These are phyloP conservation scores for Tenthredo notha DNA, from an alignment of 2,888 invertebrate genomes.

Conservation along the genomic window DNA sequence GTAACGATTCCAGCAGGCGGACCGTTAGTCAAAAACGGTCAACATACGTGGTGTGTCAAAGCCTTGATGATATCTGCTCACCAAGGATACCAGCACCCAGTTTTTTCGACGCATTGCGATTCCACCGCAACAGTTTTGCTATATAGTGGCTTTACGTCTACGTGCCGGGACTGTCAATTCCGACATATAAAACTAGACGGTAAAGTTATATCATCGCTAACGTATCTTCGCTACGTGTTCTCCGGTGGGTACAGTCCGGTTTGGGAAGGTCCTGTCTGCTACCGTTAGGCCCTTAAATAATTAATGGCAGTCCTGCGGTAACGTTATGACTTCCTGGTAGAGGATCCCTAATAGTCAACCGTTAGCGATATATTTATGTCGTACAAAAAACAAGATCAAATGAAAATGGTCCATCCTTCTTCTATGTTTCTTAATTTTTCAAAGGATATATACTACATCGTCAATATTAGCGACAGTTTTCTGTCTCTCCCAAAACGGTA, in stretches of 20 bases:
- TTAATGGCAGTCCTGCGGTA: slow-evolving; percentile 66
- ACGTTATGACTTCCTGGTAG: slow-evolving; percentile 46
- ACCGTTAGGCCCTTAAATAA: slow-evolving; percentile 62
- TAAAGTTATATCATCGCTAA: slow-evolving; percentile 74
- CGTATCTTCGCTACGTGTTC: slow-evolving; percentile 77
- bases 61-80: slow-evolving; percentile 19
- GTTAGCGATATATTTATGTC: slow-evolving; percentile 17
- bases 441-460: background rate
- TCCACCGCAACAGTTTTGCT: slow-evolving; percentile 24
- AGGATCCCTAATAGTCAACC: slow-evolving; percentile 42
- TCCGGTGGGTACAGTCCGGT: slow-evolving; percentile 29
- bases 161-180: slow-evolving; percentile 77
- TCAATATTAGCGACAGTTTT: background rate
- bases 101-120: slow-evolving; percentile 48
- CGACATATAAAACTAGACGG: slow-evolving; percentile 76
- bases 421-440: background rate
- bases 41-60: background rate
- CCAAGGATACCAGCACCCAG: background rate
- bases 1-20: background rate
- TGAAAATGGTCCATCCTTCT: background rate
- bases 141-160: slow-evolving; percentile 61
- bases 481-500: background rate
- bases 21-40: slow-evolving; percentile 22
- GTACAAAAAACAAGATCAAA: background rate
- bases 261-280: slow-evolving; percentile 38